Conservation (phyloP, 2,888 invertebrate genomes). For the Dryococelus australis region DNA sequence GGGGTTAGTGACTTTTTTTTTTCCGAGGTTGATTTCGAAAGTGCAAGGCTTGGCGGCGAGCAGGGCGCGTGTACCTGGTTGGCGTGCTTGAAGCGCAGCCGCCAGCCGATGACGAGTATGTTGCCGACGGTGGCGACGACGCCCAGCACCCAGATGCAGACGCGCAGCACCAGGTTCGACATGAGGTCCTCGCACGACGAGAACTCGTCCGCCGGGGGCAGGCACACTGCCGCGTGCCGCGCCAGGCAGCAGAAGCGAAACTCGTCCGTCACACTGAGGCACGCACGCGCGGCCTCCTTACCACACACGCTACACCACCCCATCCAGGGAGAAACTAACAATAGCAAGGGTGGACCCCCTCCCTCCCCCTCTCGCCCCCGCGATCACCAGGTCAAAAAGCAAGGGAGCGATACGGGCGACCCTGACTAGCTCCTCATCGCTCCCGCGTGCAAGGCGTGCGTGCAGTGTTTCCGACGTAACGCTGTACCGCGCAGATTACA, state of each 20-base stretch:
- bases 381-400: too few relatives aligned
- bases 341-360: too few relatives aligned
- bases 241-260: constrained; percentile 55
- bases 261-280: constrained; percentile 52
- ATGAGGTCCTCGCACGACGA: constrained; percentile 58
- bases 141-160: constrained; percentile 57
- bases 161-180: constrained; percentile 57
- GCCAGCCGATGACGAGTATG: constrained; percentile 57
- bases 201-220: constrained; percentile 56
- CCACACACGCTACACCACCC: neutral
- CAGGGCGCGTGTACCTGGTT: constrained; percentile 55
- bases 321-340: too few relatives aligned
- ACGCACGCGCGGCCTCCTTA: neutral
- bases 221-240: constrained; percentile 52
- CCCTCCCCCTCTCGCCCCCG: too few relatives aligned
- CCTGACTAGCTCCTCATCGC: too few relatives aligned
- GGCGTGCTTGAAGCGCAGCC: constrained; percentile 56
- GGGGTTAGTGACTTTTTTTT: too few relatives aligned
- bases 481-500: too few relatives aligned
- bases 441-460: too few relatives aligned
- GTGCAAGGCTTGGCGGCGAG: too few relatives aligned
- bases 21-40: too few relatives aligned
- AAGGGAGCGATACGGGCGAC: too few relatives aligned
- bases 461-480: too few relatives aligned
- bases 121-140: constrained; percentile 56